Base-by-base conservation (phyloP, 2,888 invertebrate genomes). In the Ischnura elegans region DNA sequence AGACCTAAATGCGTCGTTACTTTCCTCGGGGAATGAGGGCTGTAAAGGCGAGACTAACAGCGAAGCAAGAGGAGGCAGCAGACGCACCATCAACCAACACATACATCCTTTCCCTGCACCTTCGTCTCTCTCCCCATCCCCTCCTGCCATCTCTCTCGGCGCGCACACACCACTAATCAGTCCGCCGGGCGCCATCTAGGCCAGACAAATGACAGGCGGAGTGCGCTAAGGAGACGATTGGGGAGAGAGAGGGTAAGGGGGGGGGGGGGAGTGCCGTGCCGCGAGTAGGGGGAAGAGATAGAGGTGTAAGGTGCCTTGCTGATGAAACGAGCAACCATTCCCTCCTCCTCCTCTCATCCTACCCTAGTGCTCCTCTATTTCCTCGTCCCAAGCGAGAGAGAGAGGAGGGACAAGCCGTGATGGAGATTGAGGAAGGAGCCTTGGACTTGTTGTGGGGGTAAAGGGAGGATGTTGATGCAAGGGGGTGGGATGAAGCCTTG, bases 141-240 rank as follows among this genome's bases (percentile, higher is more conserved):
- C 76, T 8, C 76, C 36, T n/a, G n/a, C 25, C 61, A 25, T 61
- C 61, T 61, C 61, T n/a, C 61, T 6, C 47, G 25, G 25, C n/a
- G 61, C 21, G 76, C 76, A 76, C 76, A 76, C 76, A 61, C 55
- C 43, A 61, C 61, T 90, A 90, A 90, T 90, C 90, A 66, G 90
- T 45, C n/a, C 42, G 43, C n/a, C 61, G 43, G 90, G 51, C 66
- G 55, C 61, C 90, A 66, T 55, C 51, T 61, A 87, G 42, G 90
- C 45, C 43, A 61, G 87, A 87, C 87, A 87, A 87, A 87, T 87
- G 87, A 87, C 87, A 51, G 87, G 36, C 47, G 55, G 51, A 87
- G 51, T 87, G 86, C 86, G 86, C 86, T 43, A 36, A 86, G 45
- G 86, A 46, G 61, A 66, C 43, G 90, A 90, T 25, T 87, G 55